phyloP scores from a whole-genome alignment of 2,888 invertebrate genomes.

The Eurois occulta region DNA sequence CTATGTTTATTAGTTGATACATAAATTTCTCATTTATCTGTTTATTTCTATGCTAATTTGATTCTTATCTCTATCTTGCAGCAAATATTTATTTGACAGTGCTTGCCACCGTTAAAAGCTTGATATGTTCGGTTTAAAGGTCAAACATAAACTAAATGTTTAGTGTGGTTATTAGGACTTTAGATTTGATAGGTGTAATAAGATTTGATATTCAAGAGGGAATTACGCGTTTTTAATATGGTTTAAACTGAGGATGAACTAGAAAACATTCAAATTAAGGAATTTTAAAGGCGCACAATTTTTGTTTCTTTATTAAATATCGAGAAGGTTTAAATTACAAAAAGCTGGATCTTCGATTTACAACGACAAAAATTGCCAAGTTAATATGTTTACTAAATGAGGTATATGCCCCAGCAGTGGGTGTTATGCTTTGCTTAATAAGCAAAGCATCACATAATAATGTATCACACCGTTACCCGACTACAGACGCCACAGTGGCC shows the following conservation, averaged over 20 bases:
- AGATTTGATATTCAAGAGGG: neutral
- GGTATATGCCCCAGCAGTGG: neutral
- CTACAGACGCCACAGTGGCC: neutral
- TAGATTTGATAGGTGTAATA: neutral
- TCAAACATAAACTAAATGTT: slow-evolving; percentile 52
- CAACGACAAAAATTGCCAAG: neutral
- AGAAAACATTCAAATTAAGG: neutral
- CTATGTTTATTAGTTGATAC: slow-evolving; percentile 31
- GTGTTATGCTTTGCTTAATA: neutral
- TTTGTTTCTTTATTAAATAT: neutral
- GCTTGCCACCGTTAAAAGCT: slow-evolving; percentile 61
- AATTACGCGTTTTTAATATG: neutral
- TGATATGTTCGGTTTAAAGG: slow-evolving; percentile 48
- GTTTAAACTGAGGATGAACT: neutral
- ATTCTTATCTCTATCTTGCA: slow-evolving; percentile 48
- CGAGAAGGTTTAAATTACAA: neutral
- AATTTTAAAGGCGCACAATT: neutral
- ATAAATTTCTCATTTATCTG: slow-evolving; percentile 24
- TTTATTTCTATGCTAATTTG: slow-evolving; percentile 51
- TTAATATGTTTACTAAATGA: neutral
- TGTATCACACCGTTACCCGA: neutral
- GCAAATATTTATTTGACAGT: slow-evolving; percentile 51
- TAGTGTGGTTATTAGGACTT: slow-evolving; percentile 3
- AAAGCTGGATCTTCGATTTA: neutral
- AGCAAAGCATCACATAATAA: neutral